These are phyloP conservation scores for Alca torda DNA, from an alignment of 2,797 vertebrate species.

Conservation along the genomic window DNA sequence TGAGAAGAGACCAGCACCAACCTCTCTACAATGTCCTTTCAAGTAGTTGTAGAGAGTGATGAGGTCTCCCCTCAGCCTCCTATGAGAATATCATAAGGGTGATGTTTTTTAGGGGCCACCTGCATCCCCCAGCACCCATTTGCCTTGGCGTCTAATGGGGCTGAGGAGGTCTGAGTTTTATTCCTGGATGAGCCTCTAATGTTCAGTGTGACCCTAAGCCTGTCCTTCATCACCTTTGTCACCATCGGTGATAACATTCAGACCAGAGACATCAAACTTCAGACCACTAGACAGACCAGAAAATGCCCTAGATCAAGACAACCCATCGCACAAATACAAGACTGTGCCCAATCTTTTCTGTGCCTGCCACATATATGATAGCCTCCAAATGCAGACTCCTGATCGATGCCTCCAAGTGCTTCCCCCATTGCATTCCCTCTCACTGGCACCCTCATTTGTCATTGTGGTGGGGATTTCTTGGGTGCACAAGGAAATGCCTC, in stretches of 20 bases:
- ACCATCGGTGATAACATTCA: rapidly evolving
- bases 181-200: neutral
- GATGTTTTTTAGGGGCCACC: neutral
- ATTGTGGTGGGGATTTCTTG: neutral
- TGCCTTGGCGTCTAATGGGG: neutral
- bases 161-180: neutral
- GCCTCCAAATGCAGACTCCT: neutral
- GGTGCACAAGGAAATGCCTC: neutral
- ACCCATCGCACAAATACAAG: neutral
- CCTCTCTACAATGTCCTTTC: too few relatives aligned
- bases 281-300: neutral
- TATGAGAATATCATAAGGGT: neutral
- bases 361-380: neutral
- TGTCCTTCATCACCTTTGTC: neutral
- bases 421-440: neutral
- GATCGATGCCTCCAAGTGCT: rapidly evolving
- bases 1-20: too few relatives aligned
- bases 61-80: too few relatives aligned
- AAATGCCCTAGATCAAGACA: neutral
- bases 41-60: too few relatives aligned
- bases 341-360: neutral
- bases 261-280: neutral
- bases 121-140: neutral
- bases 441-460: neutral
- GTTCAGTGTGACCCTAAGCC: neutral